Percentiles rank a stretch among this genome's conserved stretches.
Evolutionary conservation across 2,113 vertebrate genomes (phyloP).

Genomic region (Dromaius novaehollandiae): DNA sequence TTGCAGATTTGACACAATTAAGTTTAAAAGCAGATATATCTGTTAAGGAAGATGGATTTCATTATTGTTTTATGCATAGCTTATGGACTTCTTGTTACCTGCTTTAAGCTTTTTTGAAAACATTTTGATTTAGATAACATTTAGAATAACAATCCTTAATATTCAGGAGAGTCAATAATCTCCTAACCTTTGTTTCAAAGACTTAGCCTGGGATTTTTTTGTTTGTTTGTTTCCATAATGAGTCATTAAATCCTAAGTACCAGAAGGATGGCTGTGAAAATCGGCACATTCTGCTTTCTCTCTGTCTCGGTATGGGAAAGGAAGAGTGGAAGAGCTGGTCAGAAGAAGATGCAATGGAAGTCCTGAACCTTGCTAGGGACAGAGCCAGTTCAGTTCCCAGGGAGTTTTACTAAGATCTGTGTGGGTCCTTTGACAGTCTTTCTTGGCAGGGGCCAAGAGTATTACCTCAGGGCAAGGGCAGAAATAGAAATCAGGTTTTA

Average conservation of each 20-base stretch:
- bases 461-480: conserved; percentile 31
- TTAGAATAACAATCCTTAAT: neutral
- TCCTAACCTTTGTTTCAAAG: neutral
- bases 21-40: neutral
- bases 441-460: neutral
- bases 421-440: neutral
- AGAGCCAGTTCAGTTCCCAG: neutral
- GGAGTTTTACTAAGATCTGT: conserved; percentile 20
- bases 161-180: neutral
- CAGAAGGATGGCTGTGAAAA: neutral
- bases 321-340: neutral
- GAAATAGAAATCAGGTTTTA: conserved; percentile 54
- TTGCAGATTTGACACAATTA: neutral
- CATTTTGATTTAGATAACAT: neutral
- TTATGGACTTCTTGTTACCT: neutral
- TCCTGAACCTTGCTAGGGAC: accelerated
- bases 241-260: neutral
- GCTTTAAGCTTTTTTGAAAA: neutral
- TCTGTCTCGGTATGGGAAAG: accelerated
- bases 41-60: neutral
- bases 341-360: neutral
- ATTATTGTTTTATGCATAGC: neutral
- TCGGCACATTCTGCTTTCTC: neutral
- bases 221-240: neutral
- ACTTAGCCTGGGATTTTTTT: neutral